Evolutionary conservation across 2,888 invertebrate genomes (phyloP).

Genomic region (Anoplius nigerrimus): DNA sequence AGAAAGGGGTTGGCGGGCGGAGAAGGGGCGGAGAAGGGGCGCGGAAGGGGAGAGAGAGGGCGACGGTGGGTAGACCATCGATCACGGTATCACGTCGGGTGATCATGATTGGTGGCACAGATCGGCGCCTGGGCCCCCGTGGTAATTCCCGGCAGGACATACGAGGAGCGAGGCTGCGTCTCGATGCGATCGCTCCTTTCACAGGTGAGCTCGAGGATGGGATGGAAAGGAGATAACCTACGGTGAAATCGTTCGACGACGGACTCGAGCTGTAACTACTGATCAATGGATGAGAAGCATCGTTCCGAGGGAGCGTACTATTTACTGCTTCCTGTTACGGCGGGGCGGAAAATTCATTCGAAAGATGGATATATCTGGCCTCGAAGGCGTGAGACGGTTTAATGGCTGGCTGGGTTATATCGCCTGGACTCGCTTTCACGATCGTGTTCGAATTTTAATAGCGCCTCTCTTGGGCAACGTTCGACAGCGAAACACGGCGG

Average conservation of each 20-base stretch:
- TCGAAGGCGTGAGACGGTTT: conserved; percentile 43
- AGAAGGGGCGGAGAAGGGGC: conserved; percentile 1
- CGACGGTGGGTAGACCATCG: conserved; percentile 34
- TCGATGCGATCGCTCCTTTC: too few species aligned
- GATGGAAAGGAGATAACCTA: too few species aligned
- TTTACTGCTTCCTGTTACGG: too few species aligned
- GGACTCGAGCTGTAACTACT: too few species aligned
- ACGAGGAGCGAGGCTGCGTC: neutral
- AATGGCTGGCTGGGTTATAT: conserved; percentile 56
- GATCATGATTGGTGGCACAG: conserved; percentile 39
- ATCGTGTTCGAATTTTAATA: conserved; percentile 65
- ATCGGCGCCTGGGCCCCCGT: conserved; percentile 31
- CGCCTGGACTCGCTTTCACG: conserved; percentile 54
- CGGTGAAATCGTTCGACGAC: too few species aligned
- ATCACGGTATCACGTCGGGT: conserved; percentile 36
- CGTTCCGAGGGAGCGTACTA: too few species aligned
- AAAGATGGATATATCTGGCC: too few species aligned
- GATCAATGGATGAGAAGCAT: too few species aligned
- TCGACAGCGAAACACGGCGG: conserved; percentile 10
- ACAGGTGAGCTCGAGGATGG: too few species aligned
- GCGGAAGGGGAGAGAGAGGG: conserved; percentile 15
- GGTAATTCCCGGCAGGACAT: conserved; percentile 39
- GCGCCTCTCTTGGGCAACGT: conserved; percentile 41
- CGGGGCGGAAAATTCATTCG: too few species aligned
- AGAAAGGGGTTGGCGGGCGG: conserved; percentile 10